A percentile compares a stretch with the other conserved stretches of the same genome.
Evolutionary conservation across 2,888 invertebrate genomes (phyloP).

Genomic region (Vanessa cardui): DNA sequence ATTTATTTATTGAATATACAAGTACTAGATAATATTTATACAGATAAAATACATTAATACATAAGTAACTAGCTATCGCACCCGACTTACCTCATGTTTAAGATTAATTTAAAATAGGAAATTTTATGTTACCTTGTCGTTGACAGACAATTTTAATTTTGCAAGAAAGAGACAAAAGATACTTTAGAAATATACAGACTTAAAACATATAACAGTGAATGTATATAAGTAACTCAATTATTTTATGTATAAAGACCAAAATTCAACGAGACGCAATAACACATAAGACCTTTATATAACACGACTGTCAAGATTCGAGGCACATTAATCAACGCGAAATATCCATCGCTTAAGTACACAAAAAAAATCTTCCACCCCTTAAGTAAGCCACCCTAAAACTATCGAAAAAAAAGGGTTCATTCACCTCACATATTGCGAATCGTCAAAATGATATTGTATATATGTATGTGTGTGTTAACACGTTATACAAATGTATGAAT

Average conservation of each 20-base stretch:
- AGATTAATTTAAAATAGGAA: too few relatives aligned
- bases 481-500: conserved; percentile 2
- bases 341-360: conserved; percentile 5
- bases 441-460: conserved; percentile 9
- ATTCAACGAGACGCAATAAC: background rate
- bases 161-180: too few relatives aligned
- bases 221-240: too few relatives aligned
- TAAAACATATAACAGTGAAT: too few relatives aligned
- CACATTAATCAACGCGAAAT: conserved; percentile 3
- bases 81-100: too few relatives aligned
- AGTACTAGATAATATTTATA: too few relatives aligned
- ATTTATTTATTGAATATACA: too few relatives aligned
- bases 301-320: background rate
- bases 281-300: background rate
- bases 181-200: too few relatives aligned
- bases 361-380: conserved; percentile 19
- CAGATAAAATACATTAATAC: too few relatives aligned
- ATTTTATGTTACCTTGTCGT: too few relatives aligned
- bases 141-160: too few relatives aligned
- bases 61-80: too few relatives aligned
- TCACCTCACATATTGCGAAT: conserved; percentile 24
- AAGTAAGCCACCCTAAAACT: conserved; percentile 35
- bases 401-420: conserved; percentile 33
- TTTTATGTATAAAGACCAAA: background rate
- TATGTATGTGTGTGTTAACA: background rate